Evolutionary conservation across 2,888 invertebrate genomes (phyloP).

Genomic region (Epiblema foenella): DNA sequence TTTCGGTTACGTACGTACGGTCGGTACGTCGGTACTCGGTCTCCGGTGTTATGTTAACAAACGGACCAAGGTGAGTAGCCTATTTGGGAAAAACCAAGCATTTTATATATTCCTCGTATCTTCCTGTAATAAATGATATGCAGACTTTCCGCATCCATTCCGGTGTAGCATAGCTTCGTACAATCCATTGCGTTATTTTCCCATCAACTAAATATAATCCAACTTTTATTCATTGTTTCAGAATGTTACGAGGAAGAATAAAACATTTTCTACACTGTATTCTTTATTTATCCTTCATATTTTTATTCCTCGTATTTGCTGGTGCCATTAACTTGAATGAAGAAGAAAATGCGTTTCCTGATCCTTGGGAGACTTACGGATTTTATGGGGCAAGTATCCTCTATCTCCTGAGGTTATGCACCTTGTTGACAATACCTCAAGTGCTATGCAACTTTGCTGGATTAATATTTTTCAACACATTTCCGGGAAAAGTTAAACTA

Average conservation of each 20-base stretch:
- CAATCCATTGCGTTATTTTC: neutral
- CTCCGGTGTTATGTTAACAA: conserved; percentile 34
- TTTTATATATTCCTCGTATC: neutral
- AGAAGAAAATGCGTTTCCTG: conserved; percentile 85
- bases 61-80: conserved; percentile 34
- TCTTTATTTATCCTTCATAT: conserved; percentile 89
- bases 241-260: conserved; percentile 87
- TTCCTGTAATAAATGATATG: neutral
- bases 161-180: neutral
- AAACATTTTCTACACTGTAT: conserved; percentile 93
- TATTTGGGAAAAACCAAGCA: conserved; percentile 9
- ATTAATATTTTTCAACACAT: conserved; percentile 95
- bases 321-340: conserved; percentile 86
- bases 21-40: conserved; percentile 5
- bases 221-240: conserved; percentile 62
- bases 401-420: conserved; percentile 91
- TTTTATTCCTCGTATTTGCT: conserved; percentile 89
- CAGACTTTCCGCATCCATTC: neutral
- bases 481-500: conserved; percentile 94
- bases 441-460: conserved; percentile 95
- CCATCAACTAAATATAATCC: neutral
- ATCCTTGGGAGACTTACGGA: conserved; percentile 94
- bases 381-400: conserved; percentile 89
- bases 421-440: conserved; percentile 95
- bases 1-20: conserved; percentile 9